Evolutionary conservation across 30 jellyfish, hydroid and myxozoan genomes (phyloP).

Genomic region (Chrysaora quinquecirrha): DNA sequence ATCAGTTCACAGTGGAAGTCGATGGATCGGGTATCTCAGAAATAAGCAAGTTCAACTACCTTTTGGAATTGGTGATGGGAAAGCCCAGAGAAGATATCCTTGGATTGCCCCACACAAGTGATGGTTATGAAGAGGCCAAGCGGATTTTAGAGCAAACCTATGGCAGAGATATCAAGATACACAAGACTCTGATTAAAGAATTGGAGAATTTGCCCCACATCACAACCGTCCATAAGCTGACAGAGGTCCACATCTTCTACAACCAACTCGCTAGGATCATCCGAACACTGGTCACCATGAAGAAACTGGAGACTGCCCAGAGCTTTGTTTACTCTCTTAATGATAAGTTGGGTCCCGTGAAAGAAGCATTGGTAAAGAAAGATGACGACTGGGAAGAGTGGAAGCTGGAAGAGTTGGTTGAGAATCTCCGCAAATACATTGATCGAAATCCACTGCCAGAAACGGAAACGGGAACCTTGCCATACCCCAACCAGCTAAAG

Average conservation of each 20-base stretch:
- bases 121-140: constrained; percentile 62
- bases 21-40: constrained; percentile 61
- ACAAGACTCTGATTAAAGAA: constrained; percentile 51
- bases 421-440: constrained; percentile 39
- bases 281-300: constrained; percentile 70
- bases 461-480: constrained; percentile 37
- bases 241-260: constrained; percentile 51
- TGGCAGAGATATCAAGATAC: constrained; percentile 51
- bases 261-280: constrained; percentile 71
- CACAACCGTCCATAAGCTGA: constrained; percentile 26
- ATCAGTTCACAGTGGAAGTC: constrained; percentile 78
- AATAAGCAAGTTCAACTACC: constrained; percentile 75
- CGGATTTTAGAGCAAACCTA: constrained; percentile 38
- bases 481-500: constrained; percentile 18
- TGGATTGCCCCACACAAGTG: constrained; percentile 62
- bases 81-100: constrained; percentile 47
- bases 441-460: constrained; percentile 52
- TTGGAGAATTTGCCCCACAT: constrained; percentile 34
- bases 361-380: constrained; percentile 37
- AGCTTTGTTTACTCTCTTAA: constrained; percentile 40
- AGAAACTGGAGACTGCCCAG: constrained; percentile 53
- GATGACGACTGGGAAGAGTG: constrained; percentile 64
- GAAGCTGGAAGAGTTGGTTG: constrained; percentile 62
- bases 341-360: constrained; percentile 78
- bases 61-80: constrained; percentile 62